phyloP scores from a whole-genome alignment of 2,113 vertebrate genomes.

The Diadophis punctatus region DNA sequence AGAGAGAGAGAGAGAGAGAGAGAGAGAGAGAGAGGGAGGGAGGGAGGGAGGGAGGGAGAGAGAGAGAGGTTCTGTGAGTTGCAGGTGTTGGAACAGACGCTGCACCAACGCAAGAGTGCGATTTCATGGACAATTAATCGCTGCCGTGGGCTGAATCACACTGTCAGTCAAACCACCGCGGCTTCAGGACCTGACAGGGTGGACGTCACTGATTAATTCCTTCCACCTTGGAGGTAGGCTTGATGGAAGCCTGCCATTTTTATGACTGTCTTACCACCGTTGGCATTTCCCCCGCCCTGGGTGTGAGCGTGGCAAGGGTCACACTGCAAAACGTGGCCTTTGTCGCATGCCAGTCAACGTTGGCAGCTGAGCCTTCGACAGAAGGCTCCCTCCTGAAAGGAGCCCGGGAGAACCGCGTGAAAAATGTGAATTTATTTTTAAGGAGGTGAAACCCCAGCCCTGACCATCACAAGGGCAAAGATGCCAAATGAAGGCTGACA shows the following conservation, averaged over 20 bases:
- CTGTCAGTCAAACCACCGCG: constrained; percentile 26
- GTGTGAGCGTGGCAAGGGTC: not conserved
- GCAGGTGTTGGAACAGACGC: not conserved
- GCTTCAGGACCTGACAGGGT: constrained; percentile 17
- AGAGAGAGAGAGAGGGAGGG: too few species aligned
- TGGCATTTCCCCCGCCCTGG: not conserved
- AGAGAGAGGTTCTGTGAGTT: fast-evolving
- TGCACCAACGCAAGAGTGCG: not conserved
- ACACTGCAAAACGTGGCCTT: constrained; percentile 2
- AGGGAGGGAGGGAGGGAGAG: not conserved
- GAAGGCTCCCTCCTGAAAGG: not conserved
- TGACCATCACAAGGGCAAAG: constrained; percentile 13
- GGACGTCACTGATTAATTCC: constrained; percentile 5
- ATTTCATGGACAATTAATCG: constrained; percentile 46
- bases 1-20: too few species aligned
- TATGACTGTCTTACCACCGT: constrained; percentile 3
- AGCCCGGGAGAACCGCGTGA: constrained; percentile 26
- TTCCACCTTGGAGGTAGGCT: not conserved
- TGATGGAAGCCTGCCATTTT: constrained; percentile 28
- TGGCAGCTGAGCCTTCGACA: constrained; percentile 31
- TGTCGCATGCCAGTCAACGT: constrained; percentile 32
- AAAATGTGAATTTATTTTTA: constrained; percentile 24
- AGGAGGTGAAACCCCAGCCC: constrained; percentile 28
- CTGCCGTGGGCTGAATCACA: constrained; percentile 43
- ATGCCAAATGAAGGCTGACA: constrained; percentile 42